Evolutionary conservation across 2,797 vertebrate genomes (phyloP).

Genomic region (Heterohyrax brucei): DNA sequence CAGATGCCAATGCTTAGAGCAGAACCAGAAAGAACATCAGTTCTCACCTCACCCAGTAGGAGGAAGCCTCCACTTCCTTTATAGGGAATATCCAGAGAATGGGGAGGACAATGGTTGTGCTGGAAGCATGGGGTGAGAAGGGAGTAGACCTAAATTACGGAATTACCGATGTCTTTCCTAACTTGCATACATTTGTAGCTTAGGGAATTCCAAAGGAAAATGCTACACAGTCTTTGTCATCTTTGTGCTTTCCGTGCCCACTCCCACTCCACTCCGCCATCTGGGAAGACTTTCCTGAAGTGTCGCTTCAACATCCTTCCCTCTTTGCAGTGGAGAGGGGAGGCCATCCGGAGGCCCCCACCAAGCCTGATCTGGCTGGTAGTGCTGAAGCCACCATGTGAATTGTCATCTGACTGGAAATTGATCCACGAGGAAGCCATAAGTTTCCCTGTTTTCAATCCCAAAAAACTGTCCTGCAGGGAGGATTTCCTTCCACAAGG

Average conservation of each 20-base stretch:
- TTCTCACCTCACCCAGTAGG: not conserved
- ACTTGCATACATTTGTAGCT: not conserved
- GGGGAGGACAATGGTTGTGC: fast-evolving
- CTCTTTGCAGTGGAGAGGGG: not conserved
- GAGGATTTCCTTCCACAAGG: not conserved
- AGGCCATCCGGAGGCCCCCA: fast-evolving
- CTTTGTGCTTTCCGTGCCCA: not conserved
- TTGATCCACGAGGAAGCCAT: not conserved
- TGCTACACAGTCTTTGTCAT: not conserved
- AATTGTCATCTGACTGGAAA: not conserved
- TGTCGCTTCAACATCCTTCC: not conserved
- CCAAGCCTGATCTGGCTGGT: no score
- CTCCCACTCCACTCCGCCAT: fast-evolving
- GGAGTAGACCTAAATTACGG: not conserved
- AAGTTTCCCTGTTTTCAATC: fast-evolving
- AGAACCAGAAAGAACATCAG: not conserved
- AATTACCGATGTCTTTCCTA: not conserved
- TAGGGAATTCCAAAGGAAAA: not conserved
- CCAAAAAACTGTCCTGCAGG: not conserved
- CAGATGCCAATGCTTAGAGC: not conserved
- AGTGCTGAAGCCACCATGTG: fast-evolving
- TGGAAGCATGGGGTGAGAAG: not conserved
- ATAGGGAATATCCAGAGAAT: not conserved
- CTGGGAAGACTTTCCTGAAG: not conserved
- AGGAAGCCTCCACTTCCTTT: not conserved